Evolutionary conservation across 2,888 invertebrate species (phyloP).

Genomic region (Nomada lathburiana): DNA sequence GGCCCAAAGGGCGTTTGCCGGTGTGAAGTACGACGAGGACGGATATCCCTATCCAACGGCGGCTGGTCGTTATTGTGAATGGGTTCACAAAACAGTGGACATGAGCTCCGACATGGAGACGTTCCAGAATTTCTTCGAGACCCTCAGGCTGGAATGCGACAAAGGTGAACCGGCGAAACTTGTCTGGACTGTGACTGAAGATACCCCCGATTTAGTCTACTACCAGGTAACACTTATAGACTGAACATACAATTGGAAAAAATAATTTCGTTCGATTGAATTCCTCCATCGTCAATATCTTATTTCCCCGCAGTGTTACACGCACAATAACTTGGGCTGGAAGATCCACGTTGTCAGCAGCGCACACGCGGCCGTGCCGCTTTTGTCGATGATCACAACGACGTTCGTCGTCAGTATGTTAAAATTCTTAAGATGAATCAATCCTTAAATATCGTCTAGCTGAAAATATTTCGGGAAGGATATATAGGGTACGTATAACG

Average conservation of each 20-base stretch:
- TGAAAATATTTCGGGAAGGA: conserved; percentile 38
- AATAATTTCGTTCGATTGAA: no score
- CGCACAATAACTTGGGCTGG: conserved; percentile 96
- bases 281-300: neutral
- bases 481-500: neutral
- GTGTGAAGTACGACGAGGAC: conserved; percentile 90
- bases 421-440: conserved; percentile 71
- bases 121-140: conserved; percentile 91
- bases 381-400: conserved; percentile 64
- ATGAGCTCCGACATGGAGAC: conserved; percentile 89
- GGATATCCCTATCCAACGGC: conserved; percentile 93
- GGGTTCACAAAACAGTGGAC: conserved; percentile 92
- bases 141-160: conserved; percentile 91
- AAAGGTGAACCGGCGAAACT: conserved; percentile 91
- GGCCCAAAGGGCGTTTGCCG: conserved; percentile 92
- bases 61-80: conserved; percentile 94
- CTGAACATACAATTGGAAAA: no score
- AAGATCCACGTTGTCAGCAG: conserved; percentile 92
- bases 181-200: conserved; percentile 93
- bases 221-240: conserved; percentile 90
- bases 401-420: conserved; percentile 52
- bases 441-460: conserved; percentile 28
- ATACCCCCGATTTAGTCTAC: conserved; percentile 93
- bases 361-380: conserved; percentile 45
- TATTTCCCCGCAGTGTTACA: conserved; percentile 91